Evolutionary conservation across 1,140 invertebrate genomes (phyloP), one percentile per base, ranked within the genome.

Genomic region (Drosophila funebris): DNA sequence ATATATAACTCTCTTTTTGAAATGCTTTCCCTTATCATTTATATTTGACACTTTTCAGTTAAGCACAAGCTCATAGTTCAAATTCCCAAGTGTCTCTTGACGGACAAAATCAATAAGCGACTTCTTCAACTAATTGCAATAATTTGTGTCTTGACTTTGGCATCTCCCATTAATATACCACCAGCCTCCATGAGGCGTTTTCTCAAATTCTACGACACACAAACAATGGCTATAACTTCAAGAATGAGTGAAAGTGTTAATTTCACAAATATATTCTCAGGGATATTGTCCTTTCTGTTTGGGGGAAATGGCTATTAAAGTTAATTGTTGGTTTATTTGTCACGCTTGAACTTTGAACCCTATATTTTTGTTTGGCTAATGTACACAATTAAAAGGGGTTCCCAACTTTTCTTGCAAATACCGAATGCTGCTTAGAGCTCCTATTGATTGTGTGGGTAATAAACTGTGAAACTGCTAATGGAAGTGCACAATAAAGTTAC

Each of bases 281-380:
- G 62, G 29, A 41, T 46, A n/a, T 24, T 13, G 29, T 48, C 9
- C 37, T 31, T 16, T 1, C 13, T 31, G 24, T 31, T 22, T 57
- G n/a, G 27, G 39, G 27, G 16, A 70, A 67, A 75, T 71, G 82
- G 80, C 82, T 85, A 67, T 62, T 78, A 74, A 69, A 84, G 64
- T 71, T 81, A 81, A 84, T 81, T 84, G 81, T 84, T 87, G 77
- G 82, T 81, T 81, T 85, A 84, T 84, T 84, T 84, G 81, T 87
- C 69, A 81, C 56, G 77, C 77, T 87, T 53, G 81, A 84, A 84
- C 81, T 84, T 84, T 84, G 81, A 84, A 84, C 81, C 73, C 73
- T 41, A 33, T 71, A 52, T 57, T 71, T 66, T 50, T 52, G 61
- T 60, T 77, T 60, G 53, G 60, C 61, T 56, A 76, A 80, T 57